Base-by-base conservation (phyloP, 2,888 invertebrate genomes). In the Trichopria drosophilae region DNA sequence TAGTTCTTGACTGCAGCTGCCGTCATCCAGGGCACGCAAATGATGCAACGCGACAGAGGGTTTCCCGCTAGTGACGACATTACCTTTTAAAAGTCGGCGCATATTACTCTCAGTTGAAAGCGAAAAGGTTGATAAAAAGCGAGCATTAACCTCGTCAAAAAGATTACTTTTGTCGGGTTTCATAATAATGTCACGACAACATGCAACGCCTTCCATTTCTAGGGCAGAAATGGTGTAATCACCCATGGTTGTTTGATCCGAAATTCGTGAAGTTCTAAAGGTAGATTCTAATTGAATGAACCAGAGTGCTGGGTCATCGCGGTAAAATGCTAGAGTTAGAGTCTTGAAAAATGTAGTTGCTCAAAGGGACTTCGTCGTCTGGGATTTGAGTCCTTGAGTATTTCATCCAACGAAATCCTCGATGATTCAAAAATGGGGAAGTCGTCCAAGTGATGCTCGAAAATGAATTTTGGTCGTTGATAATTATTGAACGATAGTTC, bases 51-150 rank as follows among this genome's bases (percentile, higher is more conserved):
- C 18, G 16, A 29, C 18, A 12, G 42, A 42, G 3, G 42, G 42
- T 19, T 31, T 42, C 9, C 42, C 42, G 6, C 29, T 22, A 3
- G 42, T 29, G 4, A 15, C 10, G n/a, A 42, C 16, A 3, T 29
- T 22, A n/a, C 42, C 29, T 13, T 41, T 41, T 4, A 41, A 16
- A 6, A 41, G n/a, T 26, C 22, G 42, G 10, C 31, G 29, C 29
- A 41, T n/a, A 9, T 29, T 3, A 29, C 12, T 10, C 26, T 41
- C 29, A 4, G 42, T 18, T 16, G 42, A 41, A 3, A 6, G 6
- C 4, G 42, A 41, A 41, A 28, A 41, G 2, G 28, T 13, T 10
- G 42, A 28, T 4, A 41, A 6, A 13, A 7, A 15, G 3, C 16
- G 12, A 10, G 19, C 16, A 36, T 18, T 18, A 16, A 18, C 36